Evolutionary conservation across 2,888 invertebrate genomes (phyloP), one percentile per base, ranked within the genome.

Genomic region (Smittia aterrima): DNA sequence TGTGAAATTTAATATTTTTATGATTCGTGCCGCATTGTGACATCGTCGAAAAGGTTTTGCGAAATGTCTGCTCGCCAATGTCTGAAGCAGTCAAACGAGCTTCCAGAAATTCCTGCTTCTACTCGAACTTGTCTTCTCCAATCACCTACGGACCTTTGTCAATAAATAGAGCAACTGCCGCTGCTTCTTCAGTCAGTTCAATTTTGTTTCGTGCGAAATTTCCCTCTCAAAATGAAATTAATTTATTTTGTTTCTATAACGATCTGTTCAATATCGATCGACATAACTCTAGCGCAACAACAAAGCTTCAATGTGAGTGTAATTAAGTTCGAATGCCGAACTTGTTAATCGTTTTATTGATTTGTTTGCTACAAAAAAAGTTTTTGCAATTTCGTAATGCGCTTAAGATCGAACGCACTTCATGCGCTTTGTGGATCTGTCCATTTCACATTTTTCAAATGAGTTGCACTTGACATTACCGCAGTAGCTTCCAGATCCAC

Each of bases 401-500:
- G 75, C 76, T 81, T 83, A 87, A 77, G 85, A 79, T 38, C 90
- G 84, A 76, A 87, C 86, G 78, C 91, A 91, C 81, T 87, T 90
- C 78, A 86, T 86, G 25, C 88, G 86, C 79, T 89, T 90, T 27
- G 89, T 89, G 72, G 80, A 78, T 18, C 86, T 85, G 79, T 91
- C 91, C 76, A 84, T 82, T 78, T 87, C 87, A 81, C 91, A 92
- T 76, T 89, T 89, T 80, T 92, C 89, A 76, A 85, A 87, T 0
- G 87, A 79, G 78, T 85, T 86, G 79, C 91, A 92, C 80, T 89
- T 91, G 11, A 87, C 85, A 78, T 90, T 90, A 78, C 87, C 89
- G 78, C 91, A 91, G 79, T 88, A 89, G 1, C 85, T 81, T 0
- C 89, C 88, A 1, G 86, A 80, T 1, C 83, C 83, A 0, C 83